Conservation (phyloP, 2,888 invertebrate genomes). For the Leucoma salicis region DNA sequence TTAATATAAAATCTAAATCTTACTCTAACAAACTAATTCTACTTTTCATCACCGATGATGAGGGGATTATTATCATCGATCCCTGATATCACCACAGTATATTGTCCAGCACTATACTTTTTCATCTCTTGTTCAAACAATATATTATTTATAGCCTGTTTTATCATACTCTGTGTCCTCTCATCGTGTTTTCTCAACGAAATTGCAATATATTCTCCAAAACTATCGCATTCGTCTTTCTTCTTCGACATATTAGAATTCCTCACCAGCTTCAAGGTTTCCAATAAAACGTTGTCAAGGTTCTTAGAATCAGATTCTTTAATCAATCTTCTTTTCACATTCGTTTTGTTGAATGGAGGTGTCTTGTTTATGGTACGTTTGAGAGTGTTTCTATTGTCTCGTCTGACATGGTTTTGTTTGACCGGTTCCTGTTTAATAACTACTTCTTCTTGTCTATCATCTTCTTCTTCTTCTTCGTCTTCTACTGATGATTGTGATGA, state of each 20-base stretch:
- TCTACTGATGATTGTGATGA: conserved; percentile 19
- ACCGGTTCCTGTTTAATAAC: conserved; percentile 50
- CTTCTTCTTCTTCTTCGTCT: conserved; percentile 29
- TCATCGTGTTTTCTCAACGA: conserved; percentile 71
- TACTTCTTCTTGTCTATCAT: conserved; percentile 32
- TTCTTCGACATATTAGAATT: conserved; percentile 49
- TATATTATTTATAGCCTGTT: conserved; percentile 74
- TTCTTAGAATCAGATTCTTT: conserved; percentile 14
- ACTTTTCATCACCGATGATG: conserved; percentile 43
- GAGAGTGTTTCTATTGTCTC: conserved; percentile 1
- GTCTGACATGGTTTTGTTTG: not conserved
- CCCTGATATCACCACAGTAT: conserved; percentile 46
- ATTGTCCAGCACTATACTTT: conserved; percentile 53
- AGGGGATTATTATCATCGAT: conserved; percentile 60
- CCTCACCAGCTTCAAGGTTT: conserved; percentile 45
- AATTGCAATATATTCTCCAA: conserved; percentile 71
- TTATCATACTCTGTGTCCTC: conserved; percentile 68
- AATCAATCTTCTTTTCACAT: conserved; percentile 27
- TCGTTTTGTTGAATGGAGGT: conserved; percentile 19
- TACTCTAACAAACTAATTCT: too few relatives aligned
- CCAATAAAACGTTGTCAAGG: conserved; percentile 45
- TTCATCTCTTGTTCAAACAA: conserved; percentile 75
- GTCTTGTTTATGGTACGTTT: conserved; percentile 9
- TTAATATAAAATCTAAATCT: too few relatives aligned
- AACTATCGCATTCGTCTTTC: conserved; percentile 72